Evolutionary conservation across 2,888 invertebrate species (phyloP).

Genomic region (Hedychridium roseum): DNA sequence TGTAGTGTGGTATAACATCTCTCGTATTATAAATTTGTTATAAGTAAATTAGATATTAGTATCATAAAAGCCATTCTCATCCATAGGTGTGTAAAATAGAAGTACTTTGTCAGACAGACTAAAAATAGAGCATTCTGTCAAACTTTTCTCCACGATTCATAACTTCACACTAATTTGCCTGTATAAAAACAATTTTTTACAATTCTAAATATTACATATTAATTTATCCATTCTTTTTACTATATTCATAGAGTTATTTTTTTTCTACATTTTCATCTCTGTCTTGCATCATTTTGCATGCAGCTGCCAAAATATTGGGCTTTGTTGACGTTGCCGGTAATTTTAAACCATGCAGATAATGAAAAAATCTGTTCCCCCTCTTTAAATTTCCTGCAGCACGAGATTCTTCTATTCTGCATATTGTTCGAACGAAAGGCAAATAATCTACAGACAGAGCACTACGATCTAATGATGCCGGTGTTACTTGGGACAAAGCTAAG

Average conservation of each 20-base stretch:
- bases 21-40: slow-evolving; percentile 11
- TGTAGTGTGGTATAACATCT: slow-evolving; percentile 11
- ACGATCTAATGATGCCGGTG: slow-evolving; percentile 67
- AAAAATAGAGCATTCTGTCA: too few species aligned
- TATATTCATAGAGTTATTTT: not conserved
- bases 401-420: slow-evolving; percentile 74
- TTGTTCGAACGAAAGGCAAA: slow-evolving; percentile 73
- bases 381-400: slow-evolving; percentile 70
- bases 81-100: not conserved
- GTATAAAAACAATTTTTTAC: too few species aligned
- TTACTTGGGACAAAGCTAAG: slow-evolving; percentile 64
- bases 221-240: not conserved
- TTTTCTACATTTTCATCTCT: slow-evolving; percentile 14
- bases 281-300: slow-evolving; percentile 53
- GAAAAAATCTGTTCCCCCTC: slow-evolving; percentile 79
- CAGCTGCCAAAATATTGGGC: slow-evolving; percentile 49
- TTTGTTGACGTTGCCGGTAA: slow-evolving; percentile 34
- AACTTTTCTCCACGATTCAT: too few species aligned
- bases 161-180: too few species aligned
- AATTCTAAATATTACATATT: slow-evolving; percentile 1
- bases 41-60: not conserved
- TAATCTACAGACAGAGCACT: slow-evolving; percentile 73
- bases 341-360: slow-evolving; percentile 75
- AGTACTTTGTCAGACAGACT: too few species aligned
- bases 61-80: not conserved